These are phyloP conservation scores for Bolborhynchus lineola DNA, from an alignment of 2,113 vertebrate species.

Conservation along the genomic window DNA sequence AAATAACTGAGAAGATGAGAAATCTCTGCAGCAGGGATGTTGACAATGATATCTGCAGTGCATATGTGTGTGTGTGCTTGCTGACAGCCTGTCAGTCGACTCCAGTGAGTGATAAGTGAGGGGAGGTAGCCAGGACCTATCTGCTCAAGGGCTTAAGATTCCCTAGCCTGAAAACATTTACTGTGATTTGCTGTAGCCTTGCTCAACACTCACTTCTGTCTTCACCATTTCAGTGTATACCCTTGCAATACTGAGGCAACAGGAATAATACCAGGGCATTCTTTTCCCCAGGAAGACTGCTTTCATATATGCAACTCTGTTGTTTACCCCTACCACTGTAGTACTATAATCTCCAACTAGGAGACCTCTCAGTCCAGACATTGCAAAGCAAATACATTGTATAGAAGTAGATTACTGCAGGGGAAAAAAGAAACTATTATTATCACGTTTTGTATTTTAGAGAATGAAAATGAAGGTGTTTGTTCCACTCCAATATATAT, in stretches of 20 bases:
- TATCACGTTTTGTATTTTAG: neutral
- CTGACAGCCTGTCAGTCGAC: neutral
- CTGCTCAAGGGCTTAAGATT: neutral
- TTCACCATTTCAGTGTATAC: neutral
- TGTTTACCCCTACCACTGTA: neutral
- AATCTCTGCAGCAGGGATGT: neutral
- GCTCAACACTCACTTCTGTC: neutral
- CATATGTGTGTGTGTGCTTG: accelerated
- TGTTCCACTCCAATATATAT: neutral
- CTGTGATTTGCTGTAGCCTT: neutral
- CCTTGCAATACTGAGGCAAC: accelerated
- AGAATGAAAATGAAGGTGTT: neutral
- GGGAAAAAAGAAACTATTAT: neutral
- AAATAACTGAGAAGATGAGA: neutral
- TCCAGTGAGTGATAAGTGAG: accelerated
- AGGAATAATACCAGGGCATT: neutral
- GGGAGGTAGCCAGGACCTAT: neutral
- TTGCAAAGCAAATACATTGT: neutral
- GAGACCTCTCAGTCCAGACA: neutral
- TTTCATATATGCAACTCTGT: neutral
- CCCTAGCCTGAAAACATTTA: neutral
- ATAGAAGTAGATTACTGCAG: neutral
- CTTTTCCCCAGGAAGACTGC: neutral
- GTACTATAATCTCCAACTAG: neutral
- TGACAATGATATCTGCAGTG: neutral